These are phyloP conservation scores for Rhinolophus ferrumequinum DNA, from an alignment of 2,113 vertebrate genomes.

Conservation along the genomic window DNA sequence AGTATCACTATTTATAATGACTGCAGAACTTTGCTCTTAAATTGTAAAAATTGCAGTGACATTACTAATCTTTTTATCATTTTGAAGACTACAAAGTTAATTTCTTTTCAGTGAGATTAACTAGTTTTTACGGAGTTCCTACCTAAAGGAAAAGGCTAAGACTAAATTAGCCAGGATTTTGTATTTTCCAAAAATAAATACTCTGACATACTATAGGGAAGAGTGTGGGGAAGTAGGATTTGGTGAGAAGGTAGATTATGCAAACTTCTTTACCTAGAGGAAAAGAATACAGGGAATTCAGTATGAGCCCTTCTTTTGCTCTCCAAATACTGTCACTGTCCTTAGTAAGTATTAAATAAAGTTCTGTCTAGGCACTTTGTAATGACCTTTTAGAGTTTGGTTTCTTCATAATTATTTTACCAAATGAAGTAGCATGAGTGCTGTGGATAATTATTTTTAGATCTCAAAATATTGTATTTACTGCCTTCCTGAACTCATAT, in stretches of 20 bases:
- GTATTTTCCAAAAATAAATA: neutral
- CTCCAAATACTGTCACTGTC: neutral
- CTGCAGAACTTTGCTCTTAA: conserved; percentile 25
- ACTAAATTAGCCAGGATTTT: neutral
- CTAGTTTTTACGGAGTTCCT: neutral
- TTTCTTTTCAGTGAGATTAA: conserved; percentile 29
- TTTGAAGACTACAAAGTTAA: conserved; percentile 52
- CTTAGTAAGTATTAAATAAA: neutral
- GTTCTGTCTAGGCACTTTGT: neutral
- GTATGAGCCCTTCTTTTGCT: neutral
- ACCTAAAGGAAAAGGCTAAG: neutral
- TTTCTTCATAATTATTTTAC: conserved; percentile 1
- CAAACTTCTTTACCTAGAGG: neutral
- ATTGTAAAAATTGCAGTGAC: neutral
- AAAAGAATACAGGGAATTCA: conserved; percentile 8
- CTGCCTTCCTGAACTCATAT: conserved; percentile 50
- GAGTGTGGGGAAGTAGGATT: neutral
- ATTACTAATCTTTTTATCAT: conserved; percentile 46
- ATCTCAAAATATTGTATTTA: neutral
- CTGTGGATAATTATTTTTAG: neutral
- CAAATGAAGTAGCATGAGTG: neutral
- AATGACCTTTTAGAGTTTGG: neutral
- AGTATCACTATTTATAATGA: neutral
- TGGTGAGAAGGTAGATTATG: neutral
- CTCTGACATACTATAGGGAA: neutral